Evolutionary conservation across 92 coral and sea anemone genomes (phyloP).

Genomic region (Phenganax subtilis): DNA sequence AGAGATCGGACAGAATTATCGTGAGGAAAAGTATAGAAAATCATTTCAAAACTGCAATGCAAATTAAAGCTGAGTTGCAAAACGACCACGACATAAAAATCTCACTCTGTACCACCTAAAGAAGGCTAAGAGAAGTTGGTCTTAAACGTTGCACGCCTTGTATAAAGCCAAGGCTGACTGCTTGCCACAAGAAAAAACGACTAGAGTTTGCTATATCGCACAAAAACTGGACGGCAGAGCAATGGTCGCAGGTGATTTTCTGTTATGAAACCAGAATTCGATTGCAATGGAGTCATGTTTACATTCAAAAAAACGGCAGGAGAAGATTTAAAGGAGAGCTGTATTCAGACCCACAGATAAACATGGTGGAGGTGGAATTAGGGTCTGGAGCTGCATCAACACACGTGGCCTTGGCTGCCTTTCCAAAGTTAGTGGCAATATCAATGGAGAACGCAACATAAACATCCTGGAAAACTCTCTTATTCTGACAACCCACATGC

Average conservation of each 20-base stretch:
- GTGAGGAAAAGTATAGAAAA: not conserved
- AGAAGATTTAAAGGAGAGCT: not conserved
- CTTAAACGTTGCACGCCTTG: not conserved
- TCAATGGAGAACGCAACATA: not conserved
- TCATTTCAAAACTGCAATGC: not conserved
- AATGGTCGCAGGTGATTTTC: not conserved
- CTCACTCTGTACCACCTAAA: not conserved
- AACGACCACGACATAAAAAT: not conserved
- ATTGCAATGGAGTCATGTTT: not conserved
- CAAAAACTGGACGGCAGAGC: slow-evolving; percentile 2
- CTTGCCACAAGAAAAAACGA: not conserved
- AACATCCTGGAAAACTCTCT: not conserved
- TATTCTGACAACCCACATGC: not conserved
- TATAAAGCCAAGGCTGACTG: not conserved
- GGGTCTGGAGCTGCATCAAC: not conserved
- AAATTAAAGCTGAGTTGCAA: slow-evolving; percentile 6
- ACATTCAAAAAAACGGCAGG: not conserved
- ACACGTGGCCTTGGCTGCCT: not conserved
- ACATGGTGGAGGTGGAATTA: slow-evolving; percentile 11
- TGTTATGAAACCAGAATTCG: too few relatives aligned
- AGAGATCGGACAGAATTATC: not conserved
- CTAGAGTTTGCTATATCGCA: not conserved
- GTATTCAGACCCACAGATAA: slow-evolving; percentile 42
- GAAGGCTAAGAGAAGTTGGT: not conserved
- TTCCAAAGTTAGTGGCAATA: not conserved